These are phyloP conservation scores for Pygocentrus nattereri DNA, from an alignment of 2,797 vertebrate genomes.

Conservation along the genomic window DNA sequence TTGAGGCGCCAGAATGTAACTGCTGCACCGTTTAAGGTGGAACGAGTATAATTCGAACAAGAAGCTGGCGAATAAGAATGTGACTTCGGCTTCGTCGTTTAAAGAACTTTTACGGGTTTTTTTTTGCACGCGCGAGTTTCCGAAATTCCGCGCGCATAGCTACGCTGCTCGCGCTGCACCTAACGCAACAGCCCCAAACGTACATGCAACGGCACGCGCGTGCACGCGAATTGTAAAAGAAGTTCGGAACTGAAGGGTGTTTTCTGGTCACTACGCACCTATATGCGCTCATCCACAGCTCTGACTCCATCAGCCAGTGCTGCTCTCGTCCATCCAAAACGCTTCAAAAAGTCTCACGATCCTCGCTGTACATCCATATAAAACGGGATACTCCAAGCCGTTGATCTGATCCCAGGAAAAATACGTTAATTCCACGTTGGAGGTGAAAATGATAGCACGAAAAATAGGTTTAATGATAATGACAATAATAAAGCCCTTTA, in stretches of 20 bases:
- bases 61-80: no score
- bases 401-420: neutral
- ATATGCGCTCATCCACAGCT: conserved; percentile 74
- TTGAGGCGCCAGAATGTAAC: no score
- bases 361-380: conserved; percentile 69
- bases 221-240: no score
- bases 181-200: no score
- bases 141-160: no score
- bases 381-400: neutral
- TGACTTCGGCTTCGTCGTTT: no score
- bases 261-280: conserved; percentile 72
- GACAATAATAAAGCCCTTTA: neutral
- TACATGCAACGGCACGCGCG: neutral
- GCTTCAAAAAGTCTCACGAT: conserved; percentile 53
- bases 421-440: conserved; percentile 66
- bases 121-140: no score
- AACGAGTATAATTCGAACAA: no score
- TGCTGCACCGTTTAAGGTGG: no score
- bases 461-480: neutral
- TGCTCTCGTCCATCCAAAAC: conserved; percentile 70
- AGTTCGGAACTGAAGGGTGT: no score
- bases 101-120: no score
- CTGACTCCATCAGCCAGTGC: conserved; percentile 79
- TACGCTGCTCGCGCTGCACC: no score
- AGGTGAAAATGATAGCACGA: neutral